Base-by-base conservation (phyloP, 2,797 vertebrate genomes). In the Falco biarmicus region DNA sequence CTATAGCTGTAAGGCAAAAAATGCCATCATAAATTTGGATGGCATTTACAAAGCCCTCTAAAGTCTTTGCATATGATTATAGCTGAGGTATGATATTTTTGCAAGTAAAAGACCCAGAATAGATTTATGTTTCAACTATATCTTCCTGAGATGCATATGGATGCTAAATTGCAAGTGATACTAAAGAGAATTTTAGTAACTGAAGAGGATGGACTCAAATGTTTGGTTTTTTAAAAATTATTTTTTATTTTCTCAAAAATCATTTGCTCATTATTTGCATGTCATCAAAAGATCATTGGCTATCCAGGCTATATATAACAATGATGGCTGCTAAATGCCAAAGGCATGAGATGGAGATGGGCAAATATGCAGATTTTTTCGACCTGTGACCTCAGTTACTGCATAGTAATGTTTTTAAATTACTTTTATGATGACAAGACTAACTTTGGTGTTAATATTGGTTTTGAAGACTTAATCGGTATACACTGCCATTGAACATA, bases 11-110 rank as follows among this genome's bases (percentile, higher is more conserved):
- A 93, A 96, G 93, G 96, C 95, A 97, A 96, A 97, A 96, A 96
- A 95, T 94, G 93, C 97, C 95, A 96, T 93, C 95, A 93, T 97
- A 97, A 96, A 97, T 97, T 96, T 95, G 96, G 97, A 97, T 95
- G 93, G 93, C 96, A 97, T 97, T 97, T 96, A 95, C 91, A 96
- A 97, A 97, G 94, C 84, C 92, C 93, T 97, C 92, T 96, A 95
- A 96, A 97, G 95, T 95, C 95, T 97, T 95, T 97, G 95, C 97
- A 96, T 97, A 95, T 96, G 92, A 97, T 96, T 97, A 95, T 87
- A 95, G 94, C 90, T 94, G 90, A 97, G 93, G 91, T 94, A 97
- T 90, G 94, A 93, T 97, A 97, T 96, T 96, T 97, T 97, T 97
- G 93, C 90, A 96, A 97, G 95, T 89, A 95, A 96, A 94, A 94